Evolutionary conservation across 2,888 invertebrate species (phyloP), one percentile per base, ranked within the genome.

Genomic region (Piscicola geometra): DNA sequence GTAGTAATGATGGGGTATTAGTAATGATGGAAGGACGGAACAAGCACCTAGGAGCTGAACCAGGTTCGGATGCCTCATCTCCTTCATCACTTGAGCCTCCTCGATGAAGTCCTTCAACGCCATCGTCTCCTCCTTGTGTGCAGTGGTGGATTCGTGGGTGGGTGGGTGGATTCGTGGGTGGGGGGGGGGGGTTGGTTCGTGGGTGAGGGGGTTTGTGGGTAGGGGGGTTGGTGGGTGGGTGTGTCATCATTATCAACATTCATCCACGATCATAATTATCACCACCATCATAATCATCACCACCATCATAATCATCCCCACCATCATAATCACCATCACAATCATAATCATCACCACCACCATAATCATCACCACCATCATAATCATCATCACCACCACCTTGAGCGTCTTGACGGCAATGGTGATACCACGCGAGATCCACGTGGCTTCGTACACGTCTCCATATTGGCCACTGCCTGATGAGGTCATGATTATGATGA

Each of bases 81-180:
- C 97, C 86, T 99, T 99, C 99, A 99, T 99, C 76, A 99, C 96
- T 75, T 94, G 92, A 0, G 99, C 99, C 87, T 99, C 99, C 84
- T 97, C 98, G 72, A 99, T 88, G 87, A 99, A 99, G 86, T 99
- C 99, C 86, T 98, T 97, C 77, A 99, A 88, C 15, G 96, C 97
- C 99, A 99, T 99, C 28, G 97, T 97, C 85, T 99, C 99, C 87
- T 99, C 99, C 89, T 90, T 81, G 3, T 82, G 28, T 25, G 35
- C 21, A 35, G 21, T 25, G n/a, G 18, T 21, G 32, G 5, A 41
- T 56, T 30, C 15, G 47, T 18, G n/a, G 18, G 12, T 12, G 28
- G 30, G n/a, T 5, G 1, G 36, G 33, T 18, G 21, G 33, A 12
- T 30, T 5, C 25, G 33, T 25, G 9, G 21, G 68, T 68, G 33